Base-by-base conservation (phyloP, 2,797 vertebrate genomes). In the Coluber constrictor region DNA sequence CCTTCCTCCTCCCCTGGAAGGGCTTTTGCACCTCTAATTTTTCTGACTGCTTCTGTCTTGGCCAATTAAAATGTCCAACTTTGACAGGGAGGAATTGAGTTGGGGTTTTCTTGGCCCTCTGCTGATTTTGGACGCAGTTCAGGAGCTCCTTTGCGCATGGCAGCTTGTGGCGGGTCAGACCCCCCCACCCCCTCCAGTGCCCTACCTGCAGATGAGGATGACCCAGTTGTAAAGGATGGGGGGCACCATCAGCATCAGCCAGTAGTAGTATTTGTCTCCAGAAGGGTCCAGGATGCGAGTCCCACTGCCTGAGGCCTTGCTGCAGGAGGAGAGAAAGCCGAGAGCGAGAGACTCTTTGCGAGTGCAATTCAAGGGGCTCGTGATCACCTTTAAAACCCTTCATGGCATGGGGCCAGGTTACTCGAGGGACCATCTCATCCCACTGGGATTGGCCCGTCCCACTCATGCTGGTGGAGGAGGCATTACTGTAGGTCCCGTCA, bases 201-300 rank as follows among this genome's bases (percentile, higher is more conserved):
- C 5, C 3, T 93, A 99, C 99, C 99, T 99, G 97, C 98, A 98
- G 95, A 99, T 98, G 88, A 99, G 96, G 95, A 99, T 97, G 61
- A 99, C 97, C 97, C 98, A 98, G 97, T 99, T 99, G 97, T 99
- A 99, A 93, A 99, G 97, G 70, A 99, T 91, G 54, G 99, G 98
- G 4, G 98, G 95, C 86, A 97, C 97, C 98, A 99, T 99, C 4
- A 98, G 91, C 95, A 98, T 98, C 70, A 99, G 96, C 99, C 99
- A 99, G 55, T 97, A 32, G 88, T 98, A 99, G 95, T 99, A 99
- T 96, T 98, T 97, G 16, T 98, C 97, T 0, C 98, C 98, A 0
- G 98, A 98, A 0, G 99, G 99, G 97, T 99, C 98, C 61, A 99
- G 95, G 18, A 97, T 95, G 97, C 96, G 97, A n/a, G 3, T 55